Evolutionary conservation across 2,113 vertebrate genomes (phyloP).

Genomic region (Falco punctatus): DNA sequence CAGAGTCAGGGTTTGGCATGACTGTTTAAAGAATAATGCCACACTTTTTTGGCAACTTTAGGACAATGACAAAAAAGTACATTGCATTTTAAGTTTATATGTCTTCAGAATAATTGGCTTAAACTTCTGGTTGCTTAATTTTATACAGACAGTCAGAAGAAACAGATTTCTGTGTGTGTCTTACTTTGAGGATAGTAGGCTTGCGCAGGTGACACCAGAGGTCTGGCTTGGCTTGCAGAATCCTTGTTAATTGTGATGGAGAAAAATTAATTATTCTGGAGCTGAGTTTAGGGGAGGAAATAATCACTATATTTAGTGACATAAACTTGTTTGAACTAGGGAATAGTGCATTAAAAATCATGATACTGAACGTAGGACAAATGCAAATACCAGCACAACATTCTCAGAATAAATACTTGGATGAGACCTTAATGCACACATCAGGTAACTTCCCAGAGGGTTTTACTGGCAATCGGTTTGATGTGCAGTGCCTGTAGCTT

Average conservation of each 20-base stretch:
- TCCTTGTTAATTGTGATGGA: background rate
- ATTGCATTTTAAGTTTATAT: background rate
- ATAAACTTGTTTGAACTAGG: background rate
- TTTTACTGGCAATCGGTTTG: too few relatives aligned
- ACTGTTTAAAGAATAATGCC: background rate
- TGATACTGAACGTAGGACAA: background rate
- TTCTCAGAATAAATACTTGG: background rate
- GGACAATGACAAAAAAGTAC: background rate
- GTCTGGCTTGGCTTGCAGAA: background rate
- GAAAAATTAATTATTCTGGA: background rate
- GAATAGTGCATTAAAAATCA: background rate
- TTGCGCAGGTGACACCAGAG: background rate
- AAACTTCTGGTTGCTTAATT: background rate
- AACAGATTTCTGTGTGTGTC: background rate
- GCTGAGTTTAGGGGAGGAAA: background rate
- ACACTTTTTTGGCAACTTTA: background rate
- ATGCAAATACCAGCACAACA: background rate
- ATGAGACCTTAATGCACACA: background rate
- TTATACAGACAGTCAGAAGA: background rate
- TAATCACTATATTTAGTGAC: background rate
- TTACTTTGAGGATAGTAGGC: background rate
- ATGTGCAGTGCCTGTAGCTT: too few relatives aligned
- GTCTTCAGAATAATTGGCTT: background rate
- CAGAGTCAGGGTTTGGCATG: background rate
- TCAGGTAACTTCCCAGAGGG: background rate